Evolutionary conservation across 2,888 invertebrate genomes (phyloP).

Genomic region (Metacarcinus magister): DNA sequence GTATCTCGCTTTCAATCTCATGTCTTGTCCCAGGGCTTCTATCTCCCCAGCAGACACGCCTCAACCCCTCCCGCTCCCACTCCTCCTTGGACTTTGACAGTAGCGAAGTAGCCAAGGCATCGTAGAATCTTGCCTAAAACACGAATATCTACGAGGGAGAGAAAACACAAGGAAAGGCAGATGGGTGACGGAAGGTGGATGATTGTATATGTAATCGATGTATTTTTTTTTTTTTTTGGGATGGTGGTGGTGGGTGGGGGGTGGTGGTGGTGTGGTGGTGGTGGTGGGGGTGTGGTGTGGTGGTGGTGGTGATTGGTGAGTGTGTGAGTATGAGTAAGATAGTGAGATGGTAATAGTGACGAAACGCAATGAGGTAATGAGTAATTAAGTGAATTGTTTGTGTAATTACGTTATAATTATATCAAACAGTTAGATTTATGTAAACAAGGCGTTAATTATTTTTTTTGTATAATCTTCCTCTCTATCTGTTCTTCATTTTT

Average conservation of each 20-base stretch:
- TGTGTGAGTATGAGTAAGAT: too few species aligned
- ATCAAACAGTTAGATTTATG: too few species aligned
- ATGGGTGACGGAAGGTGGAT: not conserved
- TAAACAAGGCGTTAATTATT: too few species aligned
- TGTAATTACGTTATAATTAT: too few species aligned
- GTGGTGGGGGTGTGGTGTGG: too few species aligned
- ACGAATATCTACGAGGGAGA: not conserved
- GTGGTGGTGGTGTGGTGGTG: not conserved
- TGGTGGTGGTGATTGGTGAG: too few species aligned
- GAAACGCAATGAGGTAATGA: too few species aligned
- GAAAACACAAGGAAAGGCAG: not conserved
- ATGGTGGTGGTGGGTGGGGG: not conserved
- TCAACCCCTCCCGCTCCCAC: not conserved
- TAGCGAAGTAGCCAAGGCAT: not conserved
- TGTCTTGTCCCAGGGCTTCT: conserved; percentile 35
- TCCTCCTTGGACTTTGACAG: not conserved
- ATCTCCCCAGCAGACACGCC: not conserved
- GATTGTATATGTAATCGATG: not conserved
- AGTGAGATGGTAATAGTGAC: too few species aligned
- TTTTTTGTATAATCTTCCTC: too few species aligned
- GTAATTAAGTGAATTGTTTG: too few species aligned
- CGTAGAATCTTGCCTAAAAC: not conserved
- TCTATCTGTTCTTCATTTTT: not conserved
- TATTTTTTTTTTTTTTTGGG: not conserved
- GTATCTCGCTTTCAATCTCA: conserved; percentile 42